Evolutionary conservation across 2,113 vertebrate species (phyloP).

Genomic region (Hydropotes inermis): DNA sequence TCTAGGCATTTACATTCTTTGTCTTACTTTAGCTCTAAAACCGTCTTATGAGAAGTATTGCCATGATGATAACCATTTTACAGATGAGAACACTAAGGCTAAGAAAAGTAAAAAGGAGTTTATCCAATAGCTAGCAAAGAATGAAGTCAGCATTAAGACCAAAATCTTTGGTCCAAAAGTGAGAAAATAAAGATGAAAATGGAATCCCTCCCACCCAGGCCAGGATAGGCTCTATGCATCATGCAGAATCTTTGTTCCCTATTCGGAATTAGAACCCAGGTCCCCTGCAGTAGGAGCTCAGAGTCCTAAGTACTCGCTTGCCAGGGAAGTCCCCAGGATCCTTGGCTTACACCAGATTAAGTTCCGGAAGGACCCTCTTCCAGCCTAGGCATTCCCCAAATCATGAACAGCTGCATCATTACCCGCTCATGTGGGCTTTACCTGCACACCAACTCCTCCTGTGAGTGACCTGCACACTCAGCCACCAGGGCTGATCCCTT

Average conservation of each 20-base stretch:
- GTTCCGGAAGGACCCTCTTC: background rate
- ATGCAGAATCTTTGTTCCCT: background rate
- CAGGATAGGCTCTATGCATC: background rate
- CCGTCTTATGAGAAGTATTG: background rate
- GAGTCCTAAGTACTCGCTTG: background rate
- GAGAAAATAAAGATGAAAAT: background rate
- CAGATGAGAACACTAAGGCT: background rate
- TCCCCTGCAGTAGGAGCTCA: background rate
- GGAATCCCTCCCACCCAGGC: background rate
- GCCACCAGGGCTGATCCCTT: background rate
- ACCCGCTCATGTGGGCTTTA: background rate
- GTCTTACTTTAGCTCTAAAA: slow-evolving; percentile 28
- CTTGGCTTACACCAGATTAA: background rate
- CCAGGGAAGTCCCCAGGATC: background rate
- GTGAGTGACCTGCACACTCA: background rate
- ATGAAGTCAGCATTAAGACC: background rate
- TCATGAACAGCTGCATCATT: background rate
- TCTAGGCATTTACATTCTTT: background rate
- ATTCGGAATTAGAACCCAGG: background rate
- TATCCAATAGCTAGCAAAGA: background rate
- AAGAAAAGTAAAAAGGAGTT: background rate
- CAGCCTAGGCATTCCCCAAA: background rate
- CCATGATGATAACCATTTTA: background rate
- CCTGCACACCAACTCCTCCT: background rate
- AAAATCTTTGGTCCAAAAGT: background rate